phyloP scores from a whole-genome alignment of 2,113 vertebrate genomes.

The Pungitius pungitius region DNA sequence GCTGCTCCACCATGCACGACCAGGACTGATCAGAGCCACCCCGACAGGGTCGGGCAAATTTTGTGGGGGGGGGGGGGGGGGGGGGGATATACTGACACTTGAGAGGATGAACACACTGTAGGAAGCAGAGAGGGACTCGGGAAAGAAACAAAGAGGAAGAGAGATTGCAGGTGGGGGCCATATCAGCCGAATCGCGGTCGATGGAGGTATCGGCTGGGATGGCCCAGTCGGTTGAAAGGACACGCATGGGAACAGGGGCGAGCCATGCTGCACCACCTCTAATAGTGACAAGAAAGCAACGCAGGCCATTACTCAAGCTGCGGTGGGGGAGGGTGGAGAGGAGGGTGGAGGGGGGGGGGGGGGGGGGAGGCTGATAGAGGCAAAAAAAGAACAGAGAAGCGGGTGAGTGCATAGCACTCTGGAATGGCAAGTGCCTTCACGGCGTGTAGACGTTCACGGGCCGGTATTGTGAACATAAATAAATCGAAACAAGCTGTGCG shows the following conservation, averaged over 20 bases:
- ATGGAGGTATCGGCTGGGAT: constrained; percentile 85
- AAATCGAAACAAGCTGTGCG: constrained; percentile 5
- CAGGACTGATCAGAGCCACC: constrained; percentile 51
- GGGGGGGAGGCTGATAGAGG: constrained; percentile 63
- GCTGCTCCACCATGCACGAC: constrained; percentile 69
- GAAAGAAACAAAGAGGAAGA: constrained; percentile 9
- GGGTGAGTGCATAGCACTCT: constrained; percentile 50
- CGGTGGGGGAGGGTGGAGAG: constrained; percentile 42
- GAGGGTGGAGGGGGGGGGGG: constrained; percentile 22
- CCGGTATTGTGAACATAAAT: constrained; percentile 33
- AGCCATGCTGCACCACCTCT: constrained; percentile 78
- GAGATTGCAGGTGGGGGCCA: constrained; percentile 39
- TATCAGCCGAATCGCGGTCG: constrained; percentile 81
- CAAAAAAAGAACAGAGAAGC: constrained; percentile 63
- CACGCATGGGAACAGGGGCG: constrained; percentile 76
- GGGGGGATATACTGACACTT: constrained; percentile 51
- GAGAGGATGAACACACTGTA: constrained; percentile 43
- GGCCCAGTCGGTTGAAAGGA: constrained; percentile 78
- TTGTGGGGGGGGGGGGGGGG: constrained; percentile 52
- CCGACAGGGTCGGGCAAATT: constrained; percentile 44
- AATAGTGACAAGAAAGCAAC: constrained; percentile 80
- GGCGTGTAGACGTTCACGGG: constrained; percentile 40
- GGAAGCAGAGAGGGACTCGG: constrained; percentile 28
- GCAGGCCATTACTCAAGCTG: constrained; percentile 81
- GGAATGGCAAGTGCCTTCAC: constrained; percentile 55